Percentiles rank a stretch among this genome's conserved stretches.
These are phyloP conservation scores for human (Homo sapiens) DNA, from an alignment of 2,113 vertebrate species.

Conservation along the genomic window DNA sequence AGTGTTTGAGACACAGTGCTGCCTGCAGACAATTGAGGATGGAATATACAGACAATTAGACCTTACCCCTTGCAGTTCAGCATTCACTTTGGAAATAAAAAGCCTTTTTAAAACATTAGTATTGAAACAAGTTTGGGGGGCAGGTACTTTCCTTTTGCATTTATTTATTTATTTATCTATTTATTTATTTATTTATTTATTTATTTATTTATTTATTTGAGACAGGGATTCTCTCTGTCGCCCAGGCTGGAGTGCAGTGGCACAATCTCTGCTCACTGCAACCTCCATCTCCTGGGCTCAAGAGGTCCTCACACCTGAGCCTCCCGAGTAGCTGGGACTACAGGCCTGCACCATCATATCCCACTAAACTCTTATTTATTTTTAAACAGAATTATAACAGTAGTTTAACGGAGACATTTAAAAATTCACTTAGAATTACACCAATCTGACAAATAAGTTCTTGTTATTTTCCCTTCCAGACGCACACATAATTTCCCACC, in stretches of 20 bases:
- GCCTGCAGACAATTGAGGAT: neutral
- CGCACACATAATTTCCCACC: neutral
- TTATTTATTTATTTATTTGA: no score
- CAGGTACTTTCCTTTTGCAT: neutral
- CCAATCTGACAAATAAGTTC: neutral
- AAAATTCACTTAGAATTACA: neutral
- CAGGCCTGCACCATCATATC: no score
- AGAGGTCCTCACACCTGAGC: no score
- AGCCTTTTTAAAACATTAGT: neutral
- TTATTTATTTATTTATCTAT: no score
- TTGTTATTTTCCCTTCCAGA: neutral
- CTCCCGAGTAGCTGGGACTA: no score
- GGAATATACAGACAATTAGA: neutral
- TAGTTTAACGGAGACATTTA: neutral
- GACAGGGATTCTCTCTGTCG: no score
- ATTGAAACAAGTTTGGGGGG: neutral
- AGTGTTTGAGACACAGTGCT: neutral
- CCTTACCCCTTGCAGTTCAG: neutral
- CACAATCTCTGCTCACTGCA: no score
- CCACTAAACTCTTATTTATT: neutral
- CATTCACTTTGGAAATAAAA: neutral
- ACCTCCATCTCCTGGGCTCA: no score
- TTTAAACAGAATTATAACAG: neutral
- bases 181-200: no score
- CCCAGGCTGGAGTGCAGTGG: no score